These are phyloP conservation scores for Halocynthia roretzi DNA, from an alignment of 23 tunicate genomes.

Conservation along the genomic window DNA sequence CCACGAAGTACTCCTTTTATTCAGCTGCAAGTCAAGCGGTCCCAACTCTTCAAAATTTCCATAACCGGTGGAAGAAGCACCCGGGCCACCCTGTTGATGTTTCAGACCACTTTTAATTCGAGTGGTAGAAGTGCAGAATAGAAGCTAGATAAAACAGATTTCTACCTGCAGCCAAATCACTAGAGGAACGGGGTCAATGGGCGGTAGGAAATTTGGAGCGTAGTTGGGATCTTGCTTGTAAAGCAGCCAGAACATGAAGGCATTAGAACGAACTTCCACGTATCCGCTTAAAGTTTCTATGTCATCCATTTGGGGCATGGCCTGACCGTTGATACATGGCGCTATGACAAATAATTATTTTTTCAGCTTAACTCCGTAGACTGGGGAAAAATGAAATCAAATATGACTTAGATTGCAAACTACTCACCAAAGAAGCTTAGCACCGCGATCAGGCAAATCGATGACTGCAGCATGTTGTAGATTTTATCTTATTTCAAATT, in stretches of 20 bases:
- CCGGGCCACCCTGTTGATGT: constrained; percentile 80
- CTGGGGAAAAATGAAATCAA: too few species aligned
- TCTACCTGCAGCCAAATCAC: constrained; percentile 70
- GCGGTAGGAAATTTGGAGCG: constrained; percentile 40
- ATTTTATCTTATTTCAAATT: too few species aligned
- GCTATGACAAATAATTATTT: too few species aligned
- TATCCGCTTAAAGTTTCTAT: constrained; percentile 68
- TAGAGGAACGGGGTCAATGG: constrained; percentile 47
- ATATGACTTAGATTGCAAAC: too few species aligned
- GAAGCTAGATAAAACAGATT: neutral
- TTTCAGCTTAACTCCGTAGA: too few species aligned
- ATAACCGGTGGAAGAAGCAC: constrained; percentile 82
- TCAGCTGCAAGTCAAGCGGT: constrained; percentile 62
- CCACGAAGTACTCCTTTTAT: constrained; percentile 77
- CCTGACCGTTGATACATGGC: too few species aligned
- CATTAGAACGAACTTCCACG: constrained; percentile 59
- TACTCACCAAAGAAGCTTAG: too few species aligned
- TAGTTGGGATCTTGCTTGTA: constrained; percentile 54
- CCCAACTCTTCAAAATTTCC: constrained; percentile 95
- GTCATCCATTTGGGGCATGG: constrained; percentile 22
- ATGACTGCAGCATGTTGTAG: too few species aligned
- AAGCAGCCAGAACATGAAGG: constrained; percentile 91
- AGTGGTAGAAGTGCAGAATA: neutral
- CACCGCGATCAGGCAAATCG: too few species aligned
- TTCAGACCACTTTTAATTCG: constrained; percentile 1